Conservation (phyloP, 2,797 vertebrate genomes). For the Hemibagrus guttatus region DNA sequence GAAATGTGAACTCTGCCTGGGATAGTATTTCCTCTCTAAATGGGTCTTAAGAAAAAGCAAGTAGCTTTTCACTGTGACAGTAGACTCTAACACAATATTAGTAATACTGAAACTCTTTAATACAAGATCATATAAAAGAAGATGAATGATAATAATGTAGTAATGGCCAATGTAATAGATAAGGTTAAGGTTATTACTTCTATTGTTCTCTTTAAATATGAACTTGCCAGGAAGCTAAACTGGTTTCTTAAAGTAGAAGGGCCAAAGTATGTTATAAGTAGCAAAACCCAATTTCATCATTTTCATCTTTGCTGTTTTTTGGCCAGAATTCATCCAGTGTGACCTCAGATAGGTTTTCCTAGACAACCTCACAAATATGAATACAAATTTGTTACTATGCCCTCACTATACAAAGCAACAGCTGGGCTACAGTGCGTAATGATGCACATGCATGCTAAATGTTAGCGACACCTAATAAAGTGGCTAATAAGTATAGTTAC, state of each 20-base stretch:
- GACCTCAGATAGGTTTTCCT: neutral
- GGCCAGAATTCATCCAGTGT: neutral
- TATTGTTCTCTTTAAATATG: too few species aligned
- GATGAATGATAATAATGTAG: neutral
- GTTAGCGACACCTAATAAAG: neutral
- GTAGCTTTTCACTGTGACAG: neutral
- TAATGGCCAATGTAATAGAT: neutral
- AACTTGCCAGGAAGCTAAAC: neutral
- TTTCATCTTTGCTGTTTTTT: neutral
- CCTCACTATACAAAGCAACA: neutral
- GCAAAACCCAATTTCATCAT: neutral
- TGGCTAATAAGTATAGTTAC: neutral
- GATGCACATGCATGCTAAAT: neutral
- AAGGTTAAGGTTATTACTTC: too few species aligned
- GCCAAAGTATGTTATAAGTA: neutral
- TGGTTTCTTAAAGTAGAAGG: neutral
- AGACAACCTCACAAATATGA: neutral
- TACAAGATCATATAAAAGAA: neutral
- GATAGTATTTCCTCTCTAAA: conserved; percentile 8
- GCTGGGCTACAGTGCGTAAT: neutral
- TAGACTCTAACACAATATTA: neutral
- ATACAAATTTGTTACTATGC: neutral
- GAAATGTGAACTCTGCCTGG: conserved; percentile 23
- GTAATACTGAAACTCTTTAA: neutral
- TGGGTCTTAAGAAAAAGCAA: neutral